Conservation (phyloP, 1,140 invertebrate genomes). For the Pogonomyrmex californicus region DNA sequence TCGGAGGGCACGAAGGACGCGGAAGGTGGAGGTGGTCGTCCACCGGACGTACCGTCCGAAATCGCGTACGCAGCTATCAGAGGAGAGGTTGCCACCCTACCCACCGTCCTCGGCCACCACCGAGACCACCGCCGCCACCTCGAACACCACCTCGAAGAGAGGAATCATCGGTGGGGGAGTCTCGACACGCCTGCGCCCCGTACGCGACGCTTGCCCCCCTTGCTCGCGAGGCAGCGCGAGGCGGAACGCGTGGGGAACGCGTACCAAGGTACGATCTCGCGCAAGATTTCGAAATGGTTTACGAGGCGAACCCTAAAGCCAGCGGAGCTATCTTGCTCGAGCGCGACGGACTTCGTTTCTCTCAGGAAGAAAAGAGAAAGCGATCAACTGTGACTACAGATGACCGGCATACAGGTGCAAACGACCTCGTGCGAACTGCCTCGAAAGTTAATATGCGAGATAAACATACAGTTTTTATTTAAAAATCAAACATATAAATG, state of each 20-base stretch:
- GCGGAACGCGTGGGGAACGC: conserved; percentile 59
- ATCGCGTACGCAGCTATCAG: conserved; percentile 73
- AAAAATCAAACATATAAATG: neutral
- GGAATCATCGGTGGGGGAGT: conserved; percentile 75
- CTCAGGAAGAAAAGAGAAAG: neutral
- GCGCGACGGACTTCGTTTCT: conserved; percentile 6
- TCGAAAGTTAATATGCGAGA: neutral
- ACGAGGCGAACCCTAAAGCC: conserved; percentile 27
- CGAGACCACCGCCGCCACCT: conserved; percentile 67
- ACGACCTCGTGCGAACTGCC: neutral
- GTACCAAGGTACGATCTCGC: conserved; percentile 54
- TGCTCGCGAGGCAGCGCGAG: conserved; percentile 56
- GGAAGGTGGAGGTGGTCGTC: conserved; percentile 73
- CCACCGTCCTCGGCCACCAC: conserved; percentile 68
- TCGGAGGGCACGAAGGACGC: conserved; percentile 67
- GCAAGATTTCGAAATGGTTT: conserved; percentile 74
- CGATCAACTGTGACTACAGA: neutral
- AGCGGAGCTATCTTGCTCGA: conserved; percentile 22
- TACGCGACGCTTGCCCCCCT: conserved; percentile 61
- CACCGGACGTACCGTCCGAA: conserved; percentile 65
- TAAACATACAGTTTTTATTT: neutral
- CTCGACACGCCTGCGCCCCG: conserved; percentile 79
- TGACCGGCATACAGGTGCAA: neutral
- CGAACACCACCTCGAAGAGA: conserved; percentile 66
- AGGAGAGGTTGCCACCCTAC: conserved; percentile 76